phyloP scores from a whole-genome alignment of 2,113 vertebrate species.

The Microcebus tavaratra region DNA sequence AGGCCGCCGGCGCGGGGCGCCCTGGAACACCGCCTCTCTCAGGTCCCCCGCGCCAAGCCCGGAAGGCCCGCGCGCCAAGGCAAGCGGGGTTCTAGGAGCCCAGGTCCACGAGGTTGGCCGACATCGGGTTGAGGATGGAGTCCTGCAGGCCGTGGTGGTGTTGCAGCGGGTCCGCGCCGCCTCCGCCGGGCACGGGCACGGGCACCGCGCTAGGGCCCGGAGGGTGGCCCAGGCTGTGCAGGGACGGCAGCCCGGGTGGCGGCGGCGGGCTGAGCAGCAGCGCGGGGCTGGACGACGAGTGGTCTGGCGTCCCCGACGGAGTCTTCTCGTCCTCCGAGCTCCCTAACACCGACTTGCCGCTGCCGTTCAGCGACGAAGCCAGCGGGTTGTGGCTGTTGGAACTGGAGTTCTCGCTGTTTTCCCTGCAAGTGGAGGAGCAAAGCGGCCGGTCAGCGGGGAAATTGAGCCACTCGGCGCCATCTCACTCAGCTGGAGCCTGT shows the following conservation, averaged over 20 bases:
- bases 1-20: neutral
- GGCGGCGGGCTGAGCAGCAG: slow-evolving; percentile 93
- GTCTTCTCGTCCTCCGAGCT: slow-evolving; percentile 99
- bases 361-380: slow-evolving; percentile 96
- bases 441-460: slow-evolving; percentile 60
- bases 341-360: slow-evolving; percentile 95
- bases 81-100: slow-evolving; percentile 91
- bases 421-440: slow-evolving; percentile 88
- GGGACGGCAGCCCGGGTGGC: slow-evolving; percentile 89
- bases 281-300: slow-evolving; percentile 94
- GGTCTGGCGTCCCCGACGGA: slow-evolving; percentile 96
- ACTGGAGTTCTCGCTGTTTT: slow-evolving; percentile 99
- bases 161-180: slow-evolving; percentile 90
- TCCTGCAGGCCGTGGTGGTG: slow-evolving; percentile 98
- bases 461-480: neutral
- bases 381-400: slow-evolving; percentile 96
- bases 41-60: neutral
- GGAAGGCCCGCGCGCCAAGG: neutral
- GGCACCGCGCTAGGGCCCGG: slow-evolving; percentile 97
- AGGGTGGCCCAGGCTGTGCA: slow-evolving; percentile 95
- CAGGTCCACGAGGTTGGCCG: slow-evolving; percentile 97
- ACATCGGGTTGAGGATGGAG: slow-evolving; percentile 99
- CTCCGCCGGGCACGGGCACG: slow-evolving; percentile 89
- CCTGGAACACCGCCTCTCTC: neutral
- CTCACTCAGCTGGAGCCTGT: neutral